Percentiles rank a stretch among this genome's conserved stretches.
These are phyloP conservation scores for Labia minor DNA, from an alignment of 2,888 invertebrate genomes.

Conservation along the genomic window DNA sequence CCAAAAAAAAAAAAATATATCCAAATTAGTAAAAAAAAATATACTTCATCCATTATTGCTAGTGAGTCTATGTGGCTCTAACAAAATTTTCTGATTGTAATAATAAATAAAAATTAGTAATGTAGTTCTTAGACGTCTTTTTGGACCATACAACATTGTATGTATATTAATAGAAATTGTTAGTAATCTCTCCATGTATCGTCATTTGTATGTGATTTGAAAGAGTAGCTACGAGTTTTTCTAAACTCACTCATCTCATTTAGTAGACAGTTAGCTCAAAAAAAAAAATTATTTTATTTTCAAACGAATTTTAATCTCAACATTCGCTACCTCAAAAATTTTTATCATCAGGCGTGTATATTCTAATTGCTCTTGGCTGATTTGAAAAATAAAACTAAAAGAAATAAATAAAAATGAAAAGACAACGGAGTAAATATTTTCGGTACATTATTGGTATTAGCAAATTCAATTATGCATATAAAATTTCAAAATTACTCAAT, in stretches of 20 bases:
- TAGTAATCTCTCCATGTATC: not conserved
- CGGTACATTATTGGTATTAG: not conserved
- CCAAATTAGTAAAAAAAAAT: no score
- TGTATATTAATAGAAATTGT: no score
- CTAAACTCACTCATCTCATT: not conserved
- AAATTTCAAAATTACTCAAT: not conserved
- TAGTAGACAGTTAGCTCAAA: not conserved
- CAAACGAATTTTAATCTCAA: not conserved
- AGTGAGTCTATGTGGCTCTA: no score
- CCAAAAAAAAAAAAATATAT: no score
- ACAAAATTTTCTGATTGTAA: no score
- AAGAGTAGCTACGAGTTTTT: not conserved
- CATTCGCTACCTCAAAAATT: conserved; percentile 1
- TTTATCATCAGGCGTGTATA: conserved; percentile 5
- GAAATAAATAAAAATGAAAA: no score
- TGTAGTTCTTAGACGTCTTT: no score
- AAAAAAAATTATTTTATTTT: not conserved
- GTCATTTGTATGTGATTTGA: not conserved
- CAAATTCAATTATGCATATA: not conserved
- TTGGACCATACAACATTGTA: no score
- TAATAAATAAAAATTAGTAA: no score
- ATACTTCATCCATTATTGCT: no score
- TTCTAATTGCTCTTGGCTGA: conserved; percentile 13
- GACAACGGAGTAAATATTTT: no score
- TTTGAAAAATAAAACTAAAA: not conserved